Evolutionary conservation across 2,888 invertebrate genomes (phyloP).

Genomic region (Muschampia plurimacula): DNA sequence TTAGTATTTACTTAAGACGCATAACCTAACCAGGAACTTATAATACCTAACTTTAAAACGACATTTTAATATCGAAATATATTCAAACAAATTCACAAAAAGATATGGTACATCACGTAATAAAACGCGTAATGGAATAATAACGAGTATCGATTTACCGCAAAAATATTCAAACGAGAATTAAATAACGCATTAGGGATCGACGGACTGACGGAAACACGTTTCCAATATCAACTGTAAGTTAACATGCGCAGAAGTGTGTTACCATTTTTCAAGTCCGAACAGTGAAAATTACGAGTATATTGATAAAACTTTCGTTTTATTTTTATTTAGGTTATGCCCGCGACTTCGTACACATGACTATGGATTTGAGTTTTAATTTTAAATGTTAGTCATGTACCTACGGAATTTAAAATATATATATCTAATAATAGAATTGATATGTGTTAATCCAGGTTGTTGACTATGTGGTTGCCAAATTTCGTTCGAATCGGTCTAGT

Average conservation of each 20-base stretch:
- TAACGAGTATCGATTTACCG: slow-evolving; percentile 20
- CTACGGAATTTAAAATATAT: no score
- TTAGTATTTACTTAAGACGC: not conserved
- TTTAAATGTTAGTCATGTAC: no score
- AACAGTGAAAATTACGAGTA: not conserved
- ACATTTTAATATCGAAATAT: not conserved
- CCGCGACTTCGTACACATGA: no score
- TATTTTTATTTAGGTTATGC: no score
- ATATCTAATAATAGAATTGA: no score
- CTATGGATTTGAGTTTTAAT: no score
- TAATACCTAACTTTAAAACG: not conserved
- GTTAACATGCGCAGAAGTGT: not conserved
- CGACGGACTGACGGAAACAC: slow-evolving; percentile 27
- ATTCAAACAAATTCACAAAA: not conserved
- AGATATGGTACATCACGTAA: slow-evolving; percentile 8
- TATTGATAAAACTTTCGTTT: not conserved
- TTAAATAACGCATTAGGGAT: slow-evolving; percentile 39
- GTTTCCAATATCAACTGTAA: slow-evolving; percentile 30
- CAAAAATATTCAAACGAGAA: slow-evolving; percentile 26
- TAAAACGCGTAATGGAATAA: slow-evolving; percentile 28
- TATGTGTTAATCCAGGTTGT: no score
- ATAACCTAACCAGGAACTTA: not conserved
- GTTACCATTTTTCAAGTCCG: not conserved
- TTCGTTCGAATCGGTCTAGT: no score
- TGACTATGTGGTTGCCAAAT: no score